phyloP scores from a whole-genome alignment of 2,797 vertebrate species.

The Acipenser oxyrinchus region DNA sequence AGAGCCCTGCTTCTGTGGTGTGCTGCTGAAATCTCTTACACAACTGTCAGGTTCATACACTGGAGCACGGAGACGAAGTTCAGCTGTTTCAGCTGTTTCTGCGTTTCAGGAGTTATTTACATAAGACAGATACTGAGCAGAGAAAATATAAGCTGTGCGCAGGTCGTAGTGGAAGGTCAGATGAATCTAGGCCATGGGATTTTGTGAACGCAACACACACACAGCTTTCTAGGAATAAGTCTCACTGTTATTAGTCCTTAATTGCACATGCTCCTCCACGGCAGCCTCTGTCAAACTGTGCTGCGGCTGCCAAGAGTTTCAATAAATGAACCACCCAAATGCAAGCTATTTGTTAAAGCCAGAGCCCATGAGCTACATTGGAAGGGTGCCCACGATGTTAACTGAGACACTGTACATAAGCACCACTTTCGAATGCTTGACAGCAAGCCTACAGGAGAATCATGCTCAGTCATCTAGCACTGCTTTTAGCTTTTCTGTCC shows the following conservation, averaged over 20 bases:
- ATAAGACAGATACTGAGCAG: not conserved
- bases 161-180: not conserved
- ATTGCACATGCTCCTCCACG: not conserved
- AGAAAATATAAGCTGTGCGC: not conserved
- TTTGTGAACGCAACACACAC: not conserved
- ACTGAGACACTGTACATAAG: too few species aligned
- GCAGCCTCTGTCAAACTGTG: too few species aligned
- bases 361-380: too few species aligned
- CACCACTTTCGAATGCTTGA: too few species aligned
- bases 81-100: slow-evolving; percentile 3
- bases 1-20: too few species aligned
- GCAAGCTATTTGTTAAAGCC: too few species aligned
- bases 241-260: not conserved
- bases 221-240: not conserved
- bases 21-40: not conserved
- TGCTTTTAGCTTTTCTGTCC: too few species aligned
- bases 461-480: too few species aligned
- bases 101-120: not conserved
- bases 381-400: too few species aligned
- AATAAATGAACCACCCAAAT: too few species aligned
- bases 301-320: too few species aligned
- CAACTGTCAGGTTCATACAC: not conserved
- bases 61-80: not conserved
- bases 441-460: too few species aligned
- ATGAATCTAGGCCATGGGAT: not conserved